Percentiles rank a stretch among this genome's conserved stretches.
Conservation (phyloP, 2,888 invertebrate genomes). For the Rhimphoctona megacephalus region DNA sequence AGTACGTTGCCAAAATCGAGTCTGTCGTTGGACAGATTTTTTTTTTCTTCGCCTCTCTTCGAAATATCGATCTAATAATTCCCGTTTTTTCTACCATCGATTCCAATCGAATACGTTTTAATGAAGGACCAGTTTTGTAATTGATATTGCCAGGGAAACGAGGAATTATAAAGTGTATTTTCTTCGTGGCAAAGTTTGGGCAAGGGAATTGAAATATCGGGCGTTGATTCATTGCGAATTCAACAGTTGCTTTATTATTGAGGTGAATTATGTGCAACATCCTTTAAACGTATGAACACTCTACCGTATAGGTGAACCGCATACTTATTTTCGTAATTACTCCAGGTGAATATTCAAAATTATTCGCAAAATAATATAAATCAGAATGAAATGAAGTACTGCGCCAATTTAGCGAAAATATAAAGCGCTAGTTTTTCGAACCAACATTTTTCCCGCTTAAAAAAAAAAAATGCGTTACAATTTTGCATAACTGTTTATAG, state of each 20-base stretch:
- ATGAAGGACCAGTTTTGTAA: neutral
- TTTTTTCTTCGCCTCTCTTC: neutral
- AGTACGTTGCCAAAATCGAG: neutral
- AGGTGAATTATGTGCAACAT: neutral
- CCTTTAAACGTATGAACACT: neutral
- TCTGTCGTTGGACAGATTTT: neutral
- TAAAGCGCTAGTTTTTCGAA: neutral
- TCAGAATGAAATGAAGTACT: neutral
- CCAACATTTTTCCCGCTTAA: neutral
- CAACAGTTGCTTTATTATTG: neutral
- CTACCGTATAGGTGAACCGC: neutral
- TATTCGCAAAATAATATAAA: neutral
- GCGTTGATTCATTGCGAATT: neutral
- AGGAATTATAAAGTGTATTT: neutral
- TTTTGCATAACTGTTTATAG: conserved; percentile 37
- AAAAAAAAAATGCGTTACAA: conserved; percentile 46
- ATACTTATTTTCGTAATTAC: neutral
- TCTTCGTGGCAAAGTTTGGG: neutral
- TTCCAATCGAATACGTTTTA: neutral
- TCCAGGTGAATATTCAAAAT: neutral
- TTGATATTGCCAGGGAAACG: too few relatives aligned
- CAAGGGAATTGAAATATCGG: neutral
- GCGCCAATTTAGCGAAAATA: neutral
- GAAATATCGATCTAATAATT: neutral
- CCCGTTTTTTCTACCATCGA: neutral